phyloP scores from a whole-genome alignment of 2,888 invertebrate species.

The Zele albiditarsus region DNA sequence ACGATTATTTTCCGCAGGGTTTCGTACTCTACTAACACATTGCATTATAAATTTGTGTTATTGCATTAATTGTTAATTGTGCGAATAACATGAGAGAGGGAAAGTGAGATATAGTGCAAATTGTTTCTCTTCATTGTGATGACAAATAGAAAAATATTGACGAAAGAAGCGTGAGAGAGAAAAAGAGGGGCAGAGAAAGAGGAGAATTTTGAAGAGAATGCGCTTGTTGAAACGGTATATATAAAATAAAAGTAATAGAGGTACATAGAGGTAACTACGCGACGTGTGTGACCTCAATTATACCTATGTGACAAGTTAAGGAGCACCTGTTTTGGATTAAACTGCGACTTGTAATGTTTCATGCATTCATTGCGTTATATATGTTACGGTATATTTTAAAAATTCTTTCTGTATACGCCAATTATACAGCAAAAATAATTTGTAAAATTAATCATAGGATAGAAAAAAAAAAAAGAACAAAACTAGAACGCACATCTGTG shows the following conservation, averaged over 20 bases:
- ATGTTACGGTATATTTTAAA: not conserved
- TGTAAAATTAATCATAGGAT: not conserved
- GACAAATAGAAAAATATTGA: not conserved
- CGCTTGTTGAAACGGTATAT: not conserved
- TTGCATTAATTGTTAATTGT: not conserved
- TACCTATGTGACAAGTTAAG: not conserved
- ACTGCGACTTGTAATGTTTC: not conserved
- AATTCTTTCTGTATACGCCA: not conserved
- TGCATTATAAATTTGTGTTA: constrained; percentile 2
- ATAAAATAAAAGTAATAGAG: no score
- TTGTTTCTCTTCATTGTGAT: not conserved
- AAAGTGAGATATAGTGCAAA: not conserved
- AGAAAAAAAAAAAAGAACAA: not conserved
- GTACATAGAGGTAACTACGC: not conserved
- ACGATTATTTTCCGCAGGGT: not conserved
- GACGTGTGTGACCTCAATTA: constrained; percentile 2
- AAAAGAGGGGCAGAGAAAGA: not conserved
- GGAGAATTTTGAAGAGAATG: not conserved
- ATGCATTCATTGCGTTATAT: not conserved
- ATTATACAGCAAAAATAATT: not conserved
- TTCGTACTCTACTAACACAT: not conserved
- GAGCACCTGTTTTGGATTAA: not conserved
- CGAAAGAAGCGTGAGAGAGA: not conserved
- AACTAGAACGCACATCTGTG: constrained; percentile 5
- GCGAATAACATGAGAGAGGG: constrained; percentile 1